These are phyloP conservation scores for Cynopterus brachyotis DNA, from an alignment of 2,113 vertebrate species.

Conservation along the genomic window DNA sequence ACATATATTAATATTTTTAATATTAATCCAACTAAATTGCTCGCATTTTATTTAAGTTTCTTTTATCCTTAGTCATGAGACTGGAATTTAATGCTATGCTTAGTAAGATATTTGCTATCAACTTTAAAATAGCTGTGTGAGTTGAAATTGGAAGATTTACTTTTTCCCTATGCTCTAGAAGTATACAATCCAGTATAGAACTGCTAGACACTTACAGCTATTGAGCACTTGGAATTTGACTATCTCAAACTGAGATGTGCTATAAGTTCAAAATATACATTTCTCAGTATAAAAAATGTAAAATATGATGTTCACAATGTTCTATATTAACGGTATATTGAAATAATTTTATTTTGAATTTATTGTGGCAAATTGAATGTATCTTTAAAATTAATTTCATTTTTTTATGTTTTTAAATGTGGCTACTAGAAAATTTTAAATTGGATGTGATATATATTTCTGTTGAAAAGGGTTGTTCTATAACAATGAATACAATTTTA, in stretches of 20 bases:
- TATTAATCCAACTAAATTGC: neutral
- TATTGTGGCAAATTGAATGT: neutral
- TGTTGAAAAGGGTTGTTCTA: neutral
- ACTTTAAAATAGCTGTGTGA: neutral
- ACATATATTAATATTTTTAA: too few relatives aligned
- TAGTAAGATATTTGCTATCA: neutral
- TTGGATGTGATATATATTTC: neutral
- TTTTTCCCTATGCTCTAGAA: neutral
- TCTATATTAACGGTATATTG: neutral
- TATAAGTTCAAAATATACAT: neutral
- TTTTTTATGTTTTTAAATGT: neutral
- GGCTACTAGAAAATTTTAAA: neutral
- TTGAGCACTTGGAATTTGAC: neutral
- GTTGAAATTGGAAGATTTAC: neutral
- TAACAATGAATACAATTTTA: neutral
- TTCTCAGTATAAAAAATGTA: neutral
- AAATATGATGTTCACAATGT: neutral
- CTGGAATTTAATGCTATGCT: neutral
- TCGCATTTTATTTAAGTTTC: neutral
- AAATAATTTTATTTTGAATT: neutral
- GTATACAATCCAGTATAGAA: neutral
- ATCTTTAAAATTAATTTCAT: neutral
- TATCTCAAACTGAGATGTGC: neutral
- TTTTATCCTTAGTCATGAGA: neutral
- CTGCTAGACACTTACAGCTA: neutral